phyloP scores from a whole-genome alignment of 2,797 vertebrate genomes.

The Tolypeutes matacus region DNA sequence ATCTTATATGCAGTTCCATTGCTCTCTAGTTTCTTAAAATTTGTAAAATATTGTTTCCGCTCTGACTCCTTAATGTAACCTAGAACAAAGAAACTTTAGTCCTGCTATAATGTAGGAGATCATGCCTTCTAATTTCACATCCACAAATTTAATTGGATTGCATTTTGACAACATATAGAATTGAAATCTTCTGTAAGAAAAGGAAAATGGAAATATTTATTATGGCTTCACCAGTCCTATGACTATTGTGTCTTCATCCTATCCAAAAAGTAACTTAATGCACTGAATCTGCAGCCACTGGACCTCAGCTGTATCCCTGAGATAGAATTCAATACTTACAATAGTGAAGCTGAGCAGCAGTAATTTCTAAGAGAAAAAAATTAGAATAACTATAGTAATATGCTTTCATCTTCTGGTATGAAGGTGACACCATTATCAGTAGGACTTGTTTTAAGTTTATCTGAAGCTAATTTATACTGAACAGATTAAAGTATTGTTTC shows the following conservation, averaged over 20 bases:
- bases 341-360: background rate
- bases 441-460: slow-evolving; percentile 53
- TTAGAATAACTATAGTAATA: background rate
- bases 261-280: background rate
- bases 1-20: background rate
- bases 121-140: slow-evolving; percentile 71
- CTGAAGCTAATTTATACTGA: slow-evolving; percentile 32
- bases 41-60: slow-evolving; percentile 42
- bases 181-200: slow-evolving; percentile 42
- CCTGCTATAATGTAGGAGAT: slow-evolving; percentile 14
- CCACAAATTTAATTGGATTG: slow-evolving; percentile 60
- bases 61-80: slow-evolving; percentile 32
- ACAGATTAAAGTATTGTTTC: background rate
- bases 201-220: slow-evolving; percentile 1
- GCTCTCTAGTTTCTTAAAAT: background rate
- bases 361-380: background rate
- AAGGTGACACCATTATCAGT: background rate
- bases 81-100: slow-evolving; percentile 71
- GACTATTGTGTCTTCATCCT: background rate
- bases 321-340: background rate
- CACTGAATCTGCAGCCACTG: background rate
- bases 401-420: slow-evolving; percentile 40
- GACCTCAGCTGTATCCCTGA: background rate
- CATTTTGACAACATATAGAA: slow-evolving; percentile 66
- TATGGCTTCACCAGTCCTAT: slow-evolving; percentile 46